Evolutionary conservation across 2,113 vertebrate genomes (phyloP).

Genomic region (Strix uralensis): DNA sequence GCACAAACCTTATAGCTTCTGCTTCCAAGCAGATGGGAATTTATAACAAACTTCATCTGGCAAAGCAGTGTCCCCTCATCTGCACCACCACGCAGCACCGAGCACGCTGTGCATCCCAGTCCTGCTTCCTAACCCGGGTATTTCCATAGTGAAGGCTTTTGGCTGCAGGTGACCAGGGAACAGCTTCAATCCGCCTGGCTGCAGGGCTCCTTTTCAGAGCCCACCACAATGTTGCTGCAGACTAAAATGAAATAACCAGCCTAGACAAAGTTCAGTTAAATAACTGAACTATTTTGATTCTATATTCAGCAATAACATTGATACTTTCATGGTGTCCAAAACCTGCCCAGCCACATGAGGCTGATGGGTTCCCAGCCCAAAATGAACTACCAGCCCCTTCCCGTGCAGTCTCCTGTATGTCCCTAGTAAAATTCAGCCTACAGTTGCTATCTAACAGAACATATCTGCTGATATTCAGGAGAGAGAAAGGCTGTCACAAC

Average conservation of each 20-base stretch:
- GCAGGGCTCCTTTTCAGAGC: neutral
- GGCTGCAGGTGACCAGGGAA: neutral
- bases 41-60: constrained; percentile 34
- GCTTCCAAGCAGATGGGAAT: constrained; percentile 30
- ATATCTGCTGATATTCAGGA: neutral
- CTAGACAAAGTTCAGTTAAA: neutral
- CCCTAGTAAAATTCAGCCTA: neutral
- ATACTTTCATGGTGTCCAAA: neutral
- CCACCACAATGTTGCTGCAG: neutral
- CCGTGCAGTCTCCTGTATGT: neutral
- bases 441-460: neutral
- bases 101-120: neutral
- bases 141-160: neutral
- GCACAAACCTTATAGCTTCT: constrained; percentile 42
- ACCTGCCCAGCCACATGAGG: neutral
- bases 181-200: neutral
- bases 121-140: neutral
- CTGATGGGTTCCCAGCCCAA: neutral
- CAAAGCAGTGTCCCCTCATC: constrained; percentile 3
- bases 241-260: neutral
- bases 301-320: neutral
- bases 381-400: neutral
- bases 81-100: neutral
- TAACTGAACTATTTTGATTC: neutral
- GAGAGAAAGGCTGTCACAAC: neutral